phyloP scores from a whole-genome alignment of 2,113 vertebrate species.

The Neodon shergylaensis region DNA sequence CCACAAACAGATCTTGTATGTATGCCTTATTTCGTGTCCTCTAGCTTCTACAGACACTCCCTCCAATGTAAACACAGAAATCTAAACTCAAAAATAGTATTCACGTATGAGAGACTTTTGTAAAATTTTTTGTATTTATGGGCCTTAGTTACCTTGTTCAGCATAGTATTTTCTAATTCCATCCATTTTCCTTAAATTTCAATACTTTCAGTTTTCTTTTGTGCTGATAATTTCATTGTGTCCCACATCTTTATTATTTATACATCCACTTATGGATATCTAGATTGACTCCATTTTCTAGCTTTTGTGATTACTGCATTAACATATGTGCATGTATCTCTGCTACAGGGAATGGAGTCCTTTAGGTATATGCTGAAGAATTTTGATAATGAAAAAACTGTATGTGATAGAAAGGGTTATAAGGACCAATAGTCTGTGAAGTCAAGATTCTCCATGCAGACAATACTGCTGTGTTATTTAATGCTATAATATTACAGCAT shows the following conservation, averaged over 20 bases:
- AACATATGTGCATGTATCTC: not conserved
- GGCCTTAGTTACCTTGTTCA: not conserved
- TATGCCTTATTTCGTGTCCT: not conserved
- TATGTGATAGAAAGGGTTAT: not conserved
- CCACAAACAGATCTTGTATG: too few species aligned
- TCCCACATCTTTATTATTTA: not conserved
- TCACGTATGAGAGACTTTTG: not conserved
- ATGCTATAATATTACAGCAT: not conserved
- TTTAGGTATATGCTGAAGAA: not conserved
- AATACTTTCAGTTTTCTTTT: not conserved
- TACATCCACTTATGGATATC: not conserved
- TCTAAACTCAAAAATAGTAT: not conserved
- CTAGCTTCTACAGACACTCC: not conserved
- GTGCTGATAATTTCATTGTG: not conserved
- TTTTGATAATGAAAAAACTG: constrained; percentile 8
- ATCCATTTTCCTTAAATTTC: not conserved
- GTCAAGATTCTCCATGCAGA: not conserved
- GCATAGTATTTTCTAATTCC: not conserved
- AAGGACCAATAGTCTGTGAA: not conserved
- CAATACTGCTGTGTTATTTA: not conserved
- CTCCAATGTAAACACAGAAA: not conserved
- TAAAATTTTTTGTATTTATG: not conserved
- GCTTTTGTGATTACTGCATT: not conserved
- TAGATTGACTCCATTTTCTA: not conserved
- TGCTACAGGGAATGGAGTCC: not conserved